These are phyloP conservation scores for Ptilorrhoa leucosticta DNA, from an alignment of 2,113 vertebrate species.

Conservation along the genomic window DNA sequence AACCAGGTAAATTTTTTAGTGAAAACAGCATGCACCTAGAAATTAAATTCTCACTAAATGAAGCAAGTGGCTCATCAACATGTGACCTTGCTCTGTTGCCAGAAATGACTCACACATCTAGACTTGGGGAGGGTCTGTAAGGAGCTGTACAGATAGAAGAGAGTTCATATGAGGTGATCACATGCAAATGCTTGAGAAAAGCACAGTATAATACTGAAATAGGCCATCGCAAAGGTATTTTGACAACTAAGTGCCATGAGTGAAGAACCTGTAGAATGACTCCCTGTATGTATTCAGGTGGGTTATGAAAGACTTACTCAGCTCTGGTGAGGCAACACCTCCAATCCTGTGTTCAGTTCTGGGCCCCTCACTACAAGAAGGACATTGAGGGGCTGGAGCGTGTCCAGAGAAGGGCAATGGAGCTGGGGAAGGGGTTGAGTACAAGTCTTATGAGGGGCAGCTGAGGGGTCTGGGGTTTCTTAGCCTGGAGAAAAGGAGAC, in stretches of 20 bases:
- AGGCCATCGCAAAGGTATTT: not conserved
- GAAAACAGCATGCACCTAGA: not conserved
- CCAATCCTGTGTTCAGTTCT: not conserved
- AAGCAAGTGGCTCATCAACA: not conserved
- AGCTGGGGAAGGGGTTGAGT: not conserved
- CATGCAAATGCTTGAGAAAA: not conserved
- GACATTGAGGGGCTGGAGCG: fast-evolving
- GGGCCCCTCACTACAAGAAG: not conserved
- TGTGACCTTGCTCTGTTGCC: not conserved
- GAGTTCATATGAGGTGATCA: not conserved
- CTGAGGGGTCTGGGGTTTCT: not conserved
- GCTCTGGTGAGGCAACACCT: not conserved
- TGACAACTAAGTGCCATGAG: not conserved
- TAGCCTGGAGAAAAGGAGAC: not conserved
- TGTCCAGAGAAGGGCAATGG: fast-evolving
- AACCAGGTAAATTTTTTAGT: not conserved
- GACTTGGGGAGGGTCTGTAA: not conserved
- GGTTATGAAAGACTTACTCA: not conserved
- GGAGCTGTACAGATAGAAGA: not conserved
- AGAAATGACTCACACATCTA: not conserved
- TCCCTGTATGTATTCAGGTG: not conserved
- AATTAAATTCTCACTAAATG: not conserved
- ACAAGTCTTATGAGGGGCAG: fast-evolving
- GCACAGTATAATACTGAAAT: not conserved
- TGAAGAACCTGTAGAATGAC: not conserved